Conservation (phyloP, 2,888 invertebrate species). For the Malthinus flaveolus region DNA sequence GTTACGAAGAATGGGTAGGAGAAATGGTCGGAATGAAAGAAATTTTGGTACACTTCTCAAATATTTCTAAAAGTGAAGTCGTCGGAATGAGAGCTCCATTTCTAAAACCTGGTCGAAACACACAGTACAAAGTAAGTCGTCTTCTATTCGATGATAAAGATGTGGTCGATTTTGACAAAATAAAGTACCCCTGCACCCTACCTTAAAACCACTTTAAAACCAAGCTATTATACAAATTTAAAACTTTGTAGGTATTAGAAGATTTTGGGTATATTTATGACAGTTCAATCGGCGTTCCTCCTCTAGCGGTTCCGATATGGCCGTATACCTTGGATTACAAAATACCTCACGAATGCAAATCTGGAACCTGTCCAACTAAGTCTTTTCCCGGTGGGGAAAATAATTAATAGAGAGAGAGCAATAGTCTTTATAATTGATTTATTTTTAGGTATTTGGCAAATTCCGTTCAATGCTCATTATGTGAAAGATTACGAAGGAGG, state of each 20-base stretch:
- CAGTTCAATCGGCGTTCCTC: constrained; percentile 87
- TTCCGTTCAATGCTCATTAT: constrained; percentile 88
- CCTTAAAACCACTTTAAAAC: neutral
- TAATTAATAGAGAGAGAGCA: no score
- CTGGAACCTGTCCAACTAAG: constrained; percentile 88
- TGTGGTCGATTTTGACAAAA: no score
- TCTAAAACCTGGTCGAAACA: constrained; percentile 89
- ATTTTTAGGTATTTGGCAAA: constrained; percentile 81
- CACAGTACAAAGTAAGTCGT: constrained; percentile 78
- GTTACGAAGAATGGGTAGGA: constrained; percentile 90
- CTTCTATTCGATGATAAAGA: no score
- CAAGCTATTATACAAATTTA: no score
- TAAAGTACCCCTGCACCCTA: no score
- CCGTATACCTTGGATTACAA: constrained; percentile 94
- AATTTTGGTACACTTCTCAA: constrained; percentile 79
- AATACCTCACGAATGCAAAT: constrained; percentile 90
- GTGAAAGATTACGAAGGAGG: constrained; percentile 88
- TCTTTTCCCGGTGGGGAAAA: constrained; percentile 74
- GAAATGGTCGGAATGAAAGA: constrained; percentile 95
- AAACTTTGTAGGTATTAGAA: constrained; percentile 77
- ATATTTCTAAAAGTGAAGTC: constrained; percentile 78
- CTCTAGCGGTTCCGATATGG: constrained; percentile 81
- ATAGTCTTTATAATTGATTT: neutral
- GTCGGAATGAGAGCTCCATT: constrained; percentile 89
- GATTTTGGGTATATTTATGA: constrained; percentile 93